Conservation (phyloP, 2,113 vertebrate species). For the Caranx ignobilis region DNA sequence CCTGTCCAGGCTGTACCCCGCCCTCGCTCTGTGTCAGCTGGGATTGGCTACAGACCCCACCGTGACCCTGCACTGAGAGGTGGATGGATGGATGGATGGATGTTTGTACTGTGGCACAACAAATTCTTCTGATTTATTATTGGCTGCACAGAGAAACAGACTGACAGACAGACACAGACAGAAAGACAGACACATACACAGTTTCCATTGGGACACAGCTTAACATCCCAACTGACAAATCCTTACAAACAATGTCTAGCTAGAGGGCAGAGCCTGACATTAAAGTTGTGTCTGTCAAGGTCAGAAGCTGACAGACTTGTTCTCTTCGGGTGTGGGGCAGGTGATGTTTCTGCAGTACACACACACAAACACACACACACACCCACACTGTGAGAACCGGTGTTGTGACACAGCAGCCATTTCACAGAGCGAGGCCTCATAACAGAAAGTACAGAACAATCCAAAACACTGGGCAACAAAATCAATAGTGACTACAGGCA, state of each 20-base stretch:
- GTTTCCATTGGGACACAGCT: conserved; percentile 38
- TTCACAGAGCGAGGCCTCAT: conserved; percentile 27
- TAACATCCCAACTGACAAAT: conserved; percentile 56
- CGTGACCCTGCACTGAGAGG: no score
- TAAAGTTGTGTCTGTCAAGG: conserved; percentile 62
- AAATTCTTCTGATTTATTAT: no score
- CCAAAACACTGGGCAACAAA: conserved; percentile 16
- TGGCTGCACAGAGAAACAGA: no score
- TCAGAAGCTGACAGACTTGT: conserved; percentile 49
- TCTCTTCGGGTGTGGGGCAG: conserved; percentile 38
- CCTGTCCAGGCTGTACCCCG: no score
- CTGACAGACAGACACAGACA: not conserved
- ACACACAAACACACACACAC: not conserved
- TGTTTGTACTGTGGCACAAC: no score
- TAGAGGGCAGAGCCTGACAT: conserved; percentile 52
- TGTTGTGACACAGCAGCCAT: conserved; percentile 51
- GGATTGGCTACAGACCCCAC: no score
- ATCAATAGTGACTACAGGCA: conserved; percentile 8
- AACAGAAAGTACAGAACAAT: conserved; percentile 15
- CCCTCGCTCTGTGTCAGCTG: no score
- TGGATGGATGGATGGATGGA: no score
- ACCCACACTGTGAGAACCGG: conserved; percentile 1
- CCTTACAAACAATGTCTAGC: conserved; percentile 41
- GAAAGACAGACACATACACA: not conserved
- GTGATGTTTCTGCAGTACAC: conserved; percentile 6